A percentile compares a stretch with the other conserved stretches of the same genome.
Evolutionary conservation across 2,797 vertebrate genomes (phyloP).

Genomic region (Erpetoichthys calabaricus): DNA sequence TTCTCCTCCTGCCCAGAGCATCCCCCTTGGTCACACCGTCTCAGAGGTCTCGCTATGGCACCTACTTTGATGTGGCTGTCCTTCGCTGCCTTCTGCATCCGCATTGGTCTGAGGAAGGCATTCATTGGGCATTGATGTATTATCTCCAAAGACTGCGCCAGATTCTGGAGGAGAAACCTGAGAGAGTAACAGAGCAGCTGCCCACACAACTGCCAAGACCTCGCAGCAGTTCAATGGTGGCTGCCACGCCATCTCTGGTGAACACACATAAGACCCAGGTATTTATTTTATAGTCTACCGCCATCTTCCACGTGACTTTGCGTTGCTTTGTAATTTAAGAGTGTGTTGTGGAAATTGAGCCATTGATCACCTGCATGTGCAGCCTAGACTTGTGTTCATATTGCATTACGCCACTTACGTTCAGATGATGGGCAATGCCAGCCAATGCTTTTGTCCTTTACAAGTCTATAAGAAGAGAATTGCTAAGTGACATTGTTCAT

Average conservation of each 20-base stretch:
- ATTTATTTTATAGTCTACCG: too few relatives aligned
- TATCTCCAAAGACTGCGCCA: constrained; percentile 85
- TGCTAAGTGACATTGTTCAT: too few relatives aligned
- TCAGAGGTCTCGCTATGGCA: constrained; percentile 82
- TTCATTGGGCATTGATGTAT: constrained; percentile 91
- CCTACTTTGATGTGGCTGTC: constrained; percentile 91
- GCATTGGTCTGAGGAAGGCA: constrained; percentile 94
- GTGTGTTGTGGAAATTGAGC: too few relatives aligned
- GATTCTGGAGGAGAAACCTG: constrained; percentile 86
- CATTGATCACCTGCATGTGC: too few relatives aligned
- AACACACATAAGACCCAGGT: constrained; percentile 97
- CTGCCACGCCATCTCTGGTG: constrained; percentile 81
- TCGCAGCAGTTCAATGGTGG: constrained; percentile 95
- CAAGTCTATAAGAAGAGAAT: too few relatives aligned
- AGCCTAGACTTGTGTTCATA: too few relatives aligned
- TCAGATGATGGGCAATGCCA: too few relatives aligned
- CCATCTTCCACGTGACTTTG: too few relatives aligned
- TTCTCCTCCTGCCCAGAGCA: constrained; percentile 25
- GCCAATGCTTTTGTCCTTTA: too few relatives aligned
- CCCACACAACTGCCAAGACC: constrained; percentile 68
- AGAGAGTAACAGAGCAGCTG: constrained; percentile 63
- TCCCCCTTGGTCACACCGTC: constrained; percentile 53
- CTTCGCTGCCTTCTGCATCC: constrained; percentile 91
- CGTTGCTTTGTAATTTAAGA: too few relatives aligned
- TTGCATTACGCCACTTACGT: too few relatives aligned